phyloP scores from a whole-genome alignment of 2,797 vertebrate genomes.

The Hipposideros larvatus region DNA sequence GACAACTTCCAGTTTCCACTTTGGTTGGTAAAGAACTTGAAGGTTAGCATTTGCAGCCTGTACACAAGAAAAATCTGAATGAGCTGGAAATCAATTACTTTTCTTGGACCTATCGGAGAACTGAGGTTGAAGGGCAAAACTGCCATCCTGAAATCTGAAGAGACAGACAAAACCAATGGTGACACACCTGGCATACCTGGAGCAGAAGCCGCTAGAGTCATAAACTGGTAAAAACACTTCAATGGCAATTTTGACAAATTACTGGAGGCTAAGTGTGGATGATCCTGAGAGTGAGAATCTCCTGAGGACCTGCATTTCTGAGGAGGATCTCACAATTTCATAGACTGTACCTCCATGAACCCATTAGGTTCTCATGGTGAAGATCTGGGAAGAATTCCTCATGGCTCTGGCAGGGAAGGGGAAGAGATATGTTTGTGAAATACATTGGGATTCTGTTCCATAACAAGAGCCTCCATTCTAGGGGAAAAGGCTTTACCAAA shows the following conservation, averaged over 20 bases:
- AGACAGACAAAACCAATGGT: background rate
- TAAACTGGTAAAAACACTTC: background rate
- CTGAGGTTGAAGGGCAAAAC: background rate
- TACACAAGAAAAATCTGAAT: background rate
- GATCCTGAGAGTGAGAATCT: background rate
- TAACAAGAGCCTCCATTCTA: background rate
- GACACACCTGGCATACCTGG: background rate
- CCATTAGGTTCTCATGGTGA: background rate
- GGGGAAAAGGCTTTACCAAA: background rate
- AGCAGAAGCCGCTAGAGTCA: background rate
- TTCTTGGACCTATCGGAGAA: background rate
- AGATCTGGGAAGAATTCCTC: background rate
- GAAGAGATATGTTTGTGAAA: background rate
- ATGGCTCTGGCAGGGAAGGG: background rate
- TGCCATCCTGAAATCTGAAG: background rate
- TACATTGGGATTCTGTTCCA: background rate
- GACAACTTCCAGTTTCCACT: background rate
- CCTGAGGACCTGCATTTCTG: background rate
- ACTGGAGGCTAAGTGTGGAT: background rate
- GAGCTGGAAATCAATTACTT: background rate
- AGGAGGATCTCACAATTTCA: background rate
- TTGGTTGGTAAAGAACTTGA: background rate
- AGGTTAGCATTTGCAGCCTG: background rate
- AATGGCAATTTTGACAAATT: background rate
- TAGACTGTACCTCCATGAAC: background rate